Percentiles rank a stretch among this genome's conserved stretches.
phyloP scores from a whole-genome alignment of 2,113 vertebrate species.

The Suricata suricatta region DNA sequence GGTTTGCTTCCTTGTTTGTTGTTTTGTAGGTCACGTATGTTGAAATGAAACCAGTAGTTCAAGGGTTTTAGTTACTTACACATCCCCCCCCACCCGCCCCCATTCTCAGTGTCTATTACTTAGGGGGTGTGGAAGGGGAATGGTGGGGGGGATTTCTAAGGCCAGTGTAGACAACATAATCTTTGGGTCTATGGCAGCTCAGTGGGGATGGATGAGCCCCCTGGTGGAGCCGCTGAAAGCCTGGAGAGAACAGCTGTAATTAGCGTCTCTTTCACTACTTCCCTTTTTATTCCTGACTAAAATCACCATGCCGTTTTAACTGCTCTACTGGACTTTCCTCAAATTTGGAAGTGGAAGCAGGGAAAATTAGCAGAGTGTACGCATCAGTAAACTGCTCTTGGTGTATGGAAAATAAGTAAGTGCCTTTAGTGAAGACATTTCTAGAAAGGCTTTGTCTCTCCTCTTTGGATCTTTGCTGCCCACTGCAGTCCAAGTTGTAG shows the following conservation, averaged over 20 bases:
- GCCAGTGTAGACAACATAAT: background rate
- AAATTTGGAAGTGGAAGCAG: background rate
- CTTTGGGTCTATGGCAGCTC: background rate
- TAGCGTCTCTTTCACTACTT: background rate
- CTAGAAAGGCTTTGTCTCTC: background rate
- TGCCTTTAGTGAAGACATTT: background rate
- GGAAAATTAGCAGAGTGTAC: background rate
- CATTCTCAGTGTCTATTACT: background rate
- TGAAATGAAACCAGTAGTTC: background rate
- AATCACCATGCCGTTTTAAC: background rate
- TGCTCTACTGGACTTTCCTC: background rate
- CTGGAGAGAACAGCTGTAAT: background rate
- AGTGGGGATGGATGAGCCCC: background rate
- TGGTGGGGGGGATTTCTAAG: background rate
- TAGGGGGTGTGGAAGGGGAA: background rate
- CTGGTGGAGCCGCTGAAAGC: background rate
- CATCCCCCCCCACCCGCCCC: too few species aligned
- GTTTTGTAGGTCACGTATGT: background rate
- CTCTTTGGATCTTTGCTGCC: background rate
- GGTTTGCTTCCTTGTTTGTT: background rate
- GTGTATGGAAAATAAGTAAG: background rate
- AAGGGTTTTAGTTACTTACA: background rate
- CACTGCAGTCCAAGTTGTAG: fast-evolving
- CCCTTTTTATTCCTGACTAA: background rate
- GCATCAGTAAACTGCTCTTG: background rate